Base-by-base conservation (phyloP, 2,113 vertebrate genomes). In the Porphyrio hochstetteri region DNA sequence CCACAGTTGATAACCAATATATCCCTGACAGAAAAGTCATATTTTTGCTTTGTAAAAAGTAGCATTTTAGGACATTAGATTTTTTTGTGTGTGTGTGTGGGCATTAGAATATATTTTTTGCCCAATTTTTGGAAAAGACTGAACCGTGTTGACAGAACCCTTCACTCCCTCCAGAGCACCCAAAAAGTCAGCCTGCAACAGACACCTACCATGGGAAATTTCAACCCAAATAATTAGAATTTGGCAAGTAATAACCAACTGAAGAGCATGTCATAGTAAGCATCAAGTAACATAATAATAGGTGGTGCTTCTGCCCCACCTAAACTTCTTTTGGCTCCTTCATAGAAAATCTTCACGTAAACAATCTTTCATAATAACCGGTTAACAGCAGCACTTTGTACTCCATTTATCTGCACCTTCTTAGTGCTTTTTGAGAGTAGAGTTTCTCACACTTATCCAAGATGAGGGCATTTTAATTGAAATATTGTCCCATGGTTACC, bases 301-400 rank as follows among this genome's bases (percentile, higher is more conserved):
- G 96, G 93, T 71, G 65, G 82, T 82, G 95, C 57, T 94, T 89
- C 92, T 84, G 95, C 95, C 93, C 96, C 93, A 86, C 92, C 95
- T 96, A 57, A 84, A 95, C 83, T 84, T 93, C 91, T 93, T 94
- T 93, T 96, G 95, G 90, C 95, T 94, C 59, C 88, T 93, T 96
- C 81, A 27, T 50, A 89, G 82, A 96, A 96, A 96, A 93, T 68
- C 77, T 83, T 86, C 92, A 69, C 5, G 9, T 91, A 94, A 96
- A 95, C 95, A 94, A 46, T 76, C 72, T 93, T 95, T 93, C 93
- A 65, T 94, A 92, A 97, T 60, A 92, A 60, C 48, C 7, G 2
- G 48, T 61, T 90, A 71, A 67, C 56, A 72, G 91, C n/a, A 65
- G 83, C 57, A 84, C 63, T n/a, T 50, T 61, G 60, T 76, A 44